Percentiles rank a stretch among this genome's conserved stretches.
These are phyloP conservation scores for Mythimna ferrago DNA, from an alignment of 2,888 invertebrate genomes.

Conservation along the genomic window DNA sequence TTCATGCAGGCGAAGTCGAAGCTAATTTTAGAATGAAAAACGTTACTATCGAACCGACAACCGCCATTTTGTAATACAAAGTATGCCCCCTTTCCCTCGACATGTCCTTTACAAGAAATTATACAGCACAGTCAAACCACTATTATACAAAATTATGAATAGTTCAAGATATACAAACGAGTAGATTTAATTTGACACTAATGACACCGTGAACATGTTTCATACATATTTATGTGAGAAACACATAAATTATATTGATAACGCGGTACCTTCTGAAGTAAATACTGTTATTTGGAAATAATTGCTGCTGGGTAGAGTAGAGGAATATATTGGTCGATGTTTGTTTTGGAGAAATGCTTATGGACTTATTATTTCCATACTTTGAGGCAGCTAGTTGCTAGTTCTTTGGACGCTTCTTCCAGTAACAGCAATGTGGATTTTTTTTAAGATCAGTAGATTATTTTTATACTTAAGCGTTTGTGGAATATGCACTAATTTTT, in stretches of 20 bases:
- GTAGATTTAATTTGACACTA: slow-evolving; percentile 68
- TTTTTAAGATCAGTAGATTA: too few relatives aligned
- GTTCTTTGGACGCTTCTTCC: too few relatives aligned
- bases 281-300: slow-evolving; percentile 52
- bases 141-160: slow-evolving; percentile 50
- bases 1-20: too few relatives aligned
- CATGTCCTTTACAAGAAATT: slow-evolving; percentile 27
- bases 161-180: slow-evolving; percentile 66
- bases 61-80: neutral
- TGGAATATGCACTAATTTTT: too few relatives aligned
- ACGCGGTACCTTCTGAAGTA: slow-evolving; percentile 28
- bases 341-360: slow-evolving; percentile 18
- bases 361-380: too few relatives aligned
- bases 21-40: neutral
- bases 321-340: slow-evolving; percentile 15
- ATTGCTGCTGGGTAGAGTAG: slow-evolving; percentile 11
- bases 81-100: neutral
- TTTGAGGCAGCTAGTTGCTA: too few relatives aligned
- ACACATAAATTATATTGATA: slow-evolving; percentile 62
- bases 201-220: slow-evolving; percentile 62
- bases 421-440: too few relatives aligned
- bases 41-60: neutral
- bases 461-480: too few relatives aligned
- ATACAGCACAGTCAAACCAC: slow-evolving; percentile 25
- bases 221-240: slow-evolving; percentile 75